Evolutionary conservation across 2,888 invertebrate species (phyloP), one percentile per base, ranked within the genome.

Genomic region (Agrotis clavis): DNA sequence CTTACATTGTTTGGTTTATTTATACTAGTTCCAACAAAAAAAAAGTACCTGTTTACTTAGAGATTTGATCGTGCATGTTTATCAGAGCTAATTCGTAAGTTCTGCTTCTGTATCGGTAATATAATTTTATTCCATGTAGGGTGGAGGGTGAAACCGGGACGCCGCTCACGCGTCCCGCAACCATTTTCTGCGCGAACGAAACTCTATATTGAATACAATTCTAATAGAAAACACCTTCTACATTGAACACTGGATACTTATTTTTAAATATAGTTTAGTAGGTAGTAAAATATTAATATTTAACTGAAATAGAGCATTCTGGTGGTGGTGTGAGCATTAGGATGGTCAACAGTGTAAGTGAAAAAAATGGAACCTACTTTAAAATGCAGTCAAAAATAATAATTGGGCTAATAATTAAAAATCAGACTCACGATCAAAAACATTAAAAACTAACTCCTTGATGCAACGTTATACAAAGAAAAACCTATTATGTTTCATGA

Each of bases 111-210:
- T 76, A 68, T 70, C 64, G 61, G 63, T 79, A 79, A 83, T 83
- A 84, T 81, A 79, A 86, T 85, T 75, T 75, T 73, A 75, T 73
- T 85, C 81, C 63, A 72, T 69, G 74, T 61, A 72, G 81, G 83
- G 74, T 51, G 74, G 74, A 69, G 82, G 73, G 81, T 77, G 77
- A 75, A 57, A 50, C 54, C 62, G 69, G 78, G 73, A 77, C 81
- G 83, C 86, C 90, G 84, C 88, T 91, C 92, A 91, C 91, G 91
- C 93, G 91, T 90, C 88, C 87, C 88, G 83, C 89, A 88, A 86
- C 90, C 90, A 94, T 94, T 95, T 94, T 94, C 94, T 94, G 94
- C 94, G 91, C 93, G 91, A 94, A 88, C 90, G 92, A 83, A 94
- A 90, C 92, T 89, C 90, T 90, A 90, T 93, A 94, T 94, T 94